Percentiles rank a stretch among this genome's conserved stretches.
Evolutionary conservation across 1,140 invertebrate genomes (phyloP).

Genomic region (Bactericera cockerelli): DNA sequence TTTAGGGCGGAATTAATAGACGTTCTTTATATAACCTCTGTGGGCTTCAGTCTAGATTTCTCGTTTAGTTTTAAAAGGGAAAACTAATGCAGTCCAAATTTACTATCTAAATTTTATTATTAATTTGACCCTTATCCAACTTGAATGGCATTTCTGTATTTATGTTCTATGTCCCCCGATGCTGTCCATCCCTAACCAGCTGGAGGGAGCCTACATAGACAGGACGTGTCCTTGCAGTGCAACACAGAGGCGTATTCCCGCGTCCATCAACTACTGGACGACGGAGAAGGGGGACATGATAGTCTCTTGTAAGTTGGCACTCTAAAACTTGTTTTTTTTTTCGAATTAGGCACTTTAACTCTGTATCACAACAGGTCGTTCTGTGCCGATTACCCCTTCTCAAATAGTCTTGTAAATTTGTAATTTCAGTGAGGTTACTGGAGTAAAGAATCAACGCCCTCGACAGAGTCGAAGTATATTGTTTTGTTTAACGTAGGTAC

Average conservation of each 20-base stretch:
- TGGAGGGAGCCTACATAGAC: conserved; percentile 65
- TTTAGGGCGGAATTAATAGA: too few species aligned
- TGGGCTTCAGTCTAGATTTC: too few species aligned
- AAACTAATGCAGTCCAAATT: too few species aligned
- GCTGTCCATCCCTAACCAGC: conserved; percentile 70
- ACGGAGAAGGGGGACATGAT: conserved; percentile 74
- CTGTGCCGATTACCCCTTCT: too few species aligned
- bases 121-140: too few species aligned
- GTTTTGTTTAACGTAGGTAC: neutral
- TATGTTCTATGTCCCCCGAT: conserved; percentile 57
- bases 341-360: too few species aligned
- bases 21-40: too few species aligned
- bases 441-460: neutral
- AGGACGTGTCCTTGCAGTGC: conserved; percentile 69
- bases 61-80: too few species aligned
- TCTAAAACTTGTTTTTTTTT: too few species aligned
- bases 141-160: conserved; percentile 2
- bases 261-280: conserved; percentile 79
- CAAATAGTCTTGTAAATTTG: neutral
- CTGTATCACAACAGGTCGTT: too few species aligned
- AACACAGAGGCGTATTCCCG: conserved; percentile 73
- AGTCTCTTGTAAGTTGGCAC: conserved; percentile 52
- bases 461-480: neutral
- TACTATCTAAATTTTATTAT: too few species aligned
- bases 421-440: neutral